Conservation (phyloP, 2,113 vertebrate genomes). For the Onychorhynchus coronatus region DNA sequence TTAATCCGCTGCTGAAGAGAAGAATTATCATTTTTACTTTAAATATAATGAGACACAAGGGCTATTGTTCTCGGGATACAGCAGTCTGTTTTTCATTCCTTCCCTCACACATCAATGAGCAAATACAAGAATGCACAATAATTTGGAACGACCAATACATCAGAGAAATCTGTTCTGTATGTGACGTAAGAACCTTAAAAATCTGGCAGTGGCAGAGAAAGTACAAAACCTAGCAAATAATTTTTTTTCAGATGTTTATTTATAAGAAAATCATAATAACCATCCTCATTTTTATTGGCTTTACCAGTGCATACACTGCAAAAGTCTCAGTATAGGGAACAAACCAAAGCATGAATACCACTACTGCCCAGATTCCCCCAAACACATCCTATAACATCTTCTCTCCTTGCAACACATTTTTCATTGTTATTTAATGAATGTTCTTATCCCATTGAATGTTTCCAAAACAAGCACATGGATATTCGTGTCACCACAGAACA, state of each 20-base stretch:
- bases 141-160: background rate
- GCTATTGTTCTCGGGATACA: background rate
- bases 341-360: background rate
- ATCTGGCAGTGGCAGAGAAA: background rate
- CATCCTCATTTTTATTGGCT: background rate
- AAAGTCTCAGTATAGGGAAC: background rate
- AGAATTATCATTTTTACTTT: background rate
- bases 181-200: background rate
- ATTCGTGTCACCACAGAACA: background rate
- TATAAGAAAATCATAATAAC: background rate
- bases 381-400: rapidly evolving
- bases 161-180: background rate
- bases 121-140: background rate
- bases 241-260: background rate
- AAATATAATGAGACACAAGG: background rate
- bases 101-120: background rate
- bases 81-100: background rate
- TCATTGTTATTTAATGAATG: background rate
- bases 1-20: background rate
- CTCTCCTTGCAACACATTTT: background rate
- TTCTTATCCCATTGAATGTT: background rate
- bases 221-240: background rate
- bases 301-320: background rate
- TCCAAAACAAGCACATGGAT: background rate
- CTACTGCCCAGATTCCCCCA: background rate